phyloP scores from a whole-genome alignment of 2,888 invertebrate species.

The Amiota communis region DNA sequence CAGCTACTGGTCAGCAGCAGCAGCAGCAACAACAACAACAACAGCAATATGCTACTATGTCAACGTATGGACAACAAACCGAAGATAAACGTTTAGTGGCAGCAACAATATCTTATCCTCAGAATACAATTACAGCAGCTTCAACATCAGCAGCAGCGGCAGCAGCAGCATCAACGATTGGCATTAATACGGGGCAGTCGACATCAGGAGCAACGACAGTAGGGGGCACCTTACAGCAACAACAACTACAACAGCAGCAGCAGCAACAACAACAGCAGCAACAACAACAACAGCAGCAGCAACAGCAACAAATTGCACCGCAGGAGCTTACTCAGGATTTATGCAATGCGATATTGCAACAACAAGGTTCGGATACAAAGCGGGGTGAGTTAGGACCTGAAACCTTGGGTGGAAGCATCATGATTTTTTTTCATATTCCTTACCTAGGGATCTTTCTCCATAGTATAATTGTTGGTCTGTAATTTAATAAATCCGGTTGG shows the following conservation, averaged over 20 bases:
- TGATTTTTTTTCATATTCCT: not conserved
- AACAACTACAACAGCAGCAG: slow-evolving; percentile 54
- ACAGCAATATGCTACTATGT: slow-evolving; percentile 65
- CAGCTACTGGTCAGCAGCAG: slow-evolving; percentile 46
- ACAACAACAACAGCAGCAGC: slow-evolving; percentile 61
- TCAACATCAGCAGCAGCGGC: slow-evolving; percentile 47
- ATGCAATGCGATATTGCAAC: slow-evolving; percentile 72
- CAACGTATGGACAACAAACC: slow-evolving; percentile 58
- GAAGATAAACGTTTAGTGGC: slow-evolving; percentile 63
- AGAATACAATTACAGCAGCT: slow-evolving; percentile 56
- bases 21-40: slow-evolving; percentile 59
- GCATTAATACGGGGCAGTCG: slow-evolving; percentile 11
- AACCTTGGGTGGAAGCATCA: not conserved
- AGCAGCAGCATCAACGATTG: slow-evolving; percentile 38
- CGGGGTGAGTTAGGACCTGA: slow-evolving; percentile 56
- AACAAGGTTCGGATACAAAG: slow-evolving; percentile 70
- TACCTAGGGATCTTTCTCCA: not conserved
- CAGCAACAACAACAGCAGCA: slow-evolving; percentile 45
- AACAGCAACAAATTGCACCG: slow-evolving; percentile 67
- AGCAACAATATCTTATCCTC: slow-evolving; percentile 65
- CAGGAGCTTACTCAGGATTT: slow-evolving; percentile 73
- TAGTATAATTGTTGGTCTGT: not conserved
- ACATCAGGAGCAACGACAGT: not conserved
- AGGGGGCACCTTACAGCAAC: slow-evolving; percentile 51
- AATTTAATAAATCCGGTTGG: not conserved